Conservation (phyloP, 2,888 invertebrate genomes). For the Tanaodytes sp. region DNA sequence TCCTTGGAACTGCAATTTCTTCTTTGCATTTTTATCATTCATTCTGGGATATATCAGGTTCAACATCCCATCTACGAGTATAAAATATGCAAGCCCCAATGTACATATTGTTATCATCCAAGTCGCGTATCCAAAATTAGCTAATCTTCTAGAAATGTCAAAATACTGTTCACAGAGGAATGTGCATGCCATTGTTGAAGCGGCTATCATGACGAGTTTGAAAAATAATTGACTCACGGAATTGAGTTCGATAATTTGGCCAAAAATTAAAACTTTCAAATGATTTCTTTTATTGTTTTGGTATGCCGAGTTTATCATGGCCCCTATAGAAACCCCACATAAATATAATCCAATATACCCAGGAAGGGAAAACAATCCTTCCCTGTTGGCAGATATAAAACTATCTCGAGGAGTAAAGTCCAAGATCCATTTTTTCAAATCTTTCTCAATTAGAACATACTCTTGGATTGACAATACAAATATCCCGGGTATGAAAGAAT, state of each 20-base stretch:
- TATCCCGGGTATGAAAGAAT: constrained; percentile 76
- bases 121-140: constrained; percentile 86
- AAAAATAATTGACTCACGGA: constrained; percentile 65
- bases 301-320: constrained; percentile 72
- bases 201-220: constrained; percentile 64
- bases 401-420: constrained; percentile 75
- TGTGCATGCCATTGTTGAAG: constrained; percentile 72
- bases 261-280: constrained; percentile 56
- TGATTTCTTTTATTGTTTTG: constrained; percentile 27
- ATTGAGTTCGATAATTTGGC: constrained; percentile 58
- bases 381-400: constrained; percentile 88
- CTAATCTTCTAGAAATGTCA: constrained; percentile 84
- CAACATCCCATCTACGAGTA: constrained; percentile 75
- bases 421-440: constrained; percentile 83
- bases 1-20: constrained; percentile 28
- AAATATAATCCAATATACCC: constrained; percentile 91
- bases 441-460: constrained; percentile 75
- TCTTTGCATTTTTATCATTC: constrained; percentile 17
- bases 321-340: constrained; percentile 80
- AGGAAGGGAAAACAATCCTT: constrained; percentile 88
- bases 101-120: constrained; percentile 83
- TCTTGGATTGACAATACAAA: constrained; percentile 80
- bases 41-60: neutral
- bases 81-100: constrained; percentile 75
- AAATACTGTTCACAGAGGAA: constrained; percentile 74